These are phyloP conservation scores for Agelas oroides DNA, from an alignment of 37 sponge, comb jelly and placozoan species.

Conservation along the genomic window DNA sequence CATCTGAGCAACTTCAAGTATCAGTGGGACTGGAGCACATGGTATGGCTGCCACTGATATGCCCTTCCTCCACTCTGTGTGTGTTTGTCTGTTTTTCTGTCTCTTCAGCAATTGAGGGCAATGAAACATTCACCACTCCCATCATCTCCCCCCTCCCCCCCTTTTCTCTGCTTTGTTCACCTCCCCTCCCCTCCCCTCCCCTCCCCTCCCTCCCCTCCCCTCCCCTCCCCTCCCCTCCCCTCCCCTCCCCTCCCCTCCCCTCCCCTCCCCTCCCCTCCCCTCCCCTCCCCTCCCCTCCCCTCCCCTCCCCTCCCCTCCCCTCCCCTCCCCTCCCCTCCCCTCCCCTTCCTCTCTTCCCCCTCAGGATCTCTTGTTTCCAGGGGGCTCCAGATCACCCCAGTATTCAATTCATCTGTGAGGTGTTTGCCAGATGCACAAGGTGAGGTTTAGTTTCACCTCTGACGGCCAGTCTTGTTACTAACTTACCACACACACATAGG, in stretches of 20 bases:
- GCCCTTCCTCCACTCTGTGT: background rate
- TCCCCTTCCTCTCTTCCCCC: background rate
- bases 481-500: slow-evolving; percentile 37
- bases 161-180: too few species aligned
- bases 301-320: too few species aligned
- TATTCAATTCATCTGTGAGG: slow-evolving; percentile 61
- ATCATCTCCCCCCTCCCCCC: background rate
- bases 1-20: slow-evolving; percentile 94
- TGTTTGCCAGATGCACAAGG: slow-evolving; percentile 74
- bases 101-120: too few species aligned
- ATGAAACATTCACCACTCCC: too few species aligned
- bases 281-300: too few species aligned
- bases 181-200: too few species aligned
- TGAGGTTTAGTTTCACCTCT: slow-evolving; percentile 2
- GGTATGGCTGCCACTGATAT: slow-evolving; percentile 58
- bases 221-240: too few species aligned
- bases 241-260: too few species aligned
- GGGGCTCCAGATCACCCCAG: slow-evolving; percentile 59
- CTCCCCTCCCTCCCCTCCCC: too few species aligned
- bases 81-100: background rate
- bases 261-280: background rate
- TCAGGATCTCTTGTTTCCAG: slow-evolving; percentile 47
- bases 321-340: too few species aligned
- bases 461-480: too few species aligned
- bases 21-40: slow-evolving; percentile 89